Evolutionary conservation across 2,888 invertebrate genomes (phyloP), one percentile per base, ranked within the genome.

Genomic region (Dryadula phaetusa): DNA sequence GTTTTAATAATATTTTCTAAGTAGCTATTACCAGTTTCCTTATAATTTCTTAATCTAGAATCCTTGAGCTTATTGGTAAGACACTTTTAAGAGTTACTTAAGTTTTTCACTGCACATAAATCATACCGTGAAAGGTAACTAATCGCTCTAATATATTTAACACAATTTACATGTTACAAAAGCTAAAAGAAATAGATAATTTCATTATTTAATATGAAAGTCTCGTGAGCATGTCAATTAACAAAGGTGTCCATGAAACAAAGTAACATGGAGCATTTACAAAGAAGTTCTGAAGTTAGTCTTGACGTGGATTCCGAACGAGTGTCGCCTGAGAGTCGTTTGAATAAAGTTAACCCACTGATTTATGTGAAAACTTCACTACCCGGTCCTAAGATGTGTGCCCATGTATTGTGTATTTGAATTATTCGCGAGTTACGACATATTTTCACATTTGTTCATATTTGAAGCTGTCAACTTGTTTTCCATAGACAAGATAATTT

Each of bases 271-370:
- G 25, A 32, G 60, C 60, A 32, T 60, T 83, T 79, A 80, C 83
- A 81, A 86, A 87, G 86, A 85, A 85, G 82, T 80, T 76, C 74
- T 78, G 81, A 89, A 90, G 85, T 90, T 89, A 83, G 79, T 78
- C 83, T 84, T 84, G 85, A 88, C 83, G 88, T 82, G 82, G 82
- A 87, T 84, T 85, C 83, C 86, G 83, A 90, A 90, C 90, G 86
- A 87, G 84, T 90, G 90, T 91, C 89, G 85, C 90, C 82, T 81
- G 90, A 90, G 90, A 90, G 90, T 90, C 90, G 89, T 90, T 91
- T 90, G 90, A 90, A 90, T 91, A 91, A 91, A 92, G 89, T 91
- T 91, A 88, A 85, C 77, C 80, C 77, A 80, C 88, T 91, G 91
- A 90, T 92, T 91, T 90, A 92, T 91, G 90, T 85, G 81, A 75